These are phyloP conservation scores for Furcula furcula DNA, from an alignment of 2,888 invertebrate genomes.

Conservation along the genomic window DNA sequence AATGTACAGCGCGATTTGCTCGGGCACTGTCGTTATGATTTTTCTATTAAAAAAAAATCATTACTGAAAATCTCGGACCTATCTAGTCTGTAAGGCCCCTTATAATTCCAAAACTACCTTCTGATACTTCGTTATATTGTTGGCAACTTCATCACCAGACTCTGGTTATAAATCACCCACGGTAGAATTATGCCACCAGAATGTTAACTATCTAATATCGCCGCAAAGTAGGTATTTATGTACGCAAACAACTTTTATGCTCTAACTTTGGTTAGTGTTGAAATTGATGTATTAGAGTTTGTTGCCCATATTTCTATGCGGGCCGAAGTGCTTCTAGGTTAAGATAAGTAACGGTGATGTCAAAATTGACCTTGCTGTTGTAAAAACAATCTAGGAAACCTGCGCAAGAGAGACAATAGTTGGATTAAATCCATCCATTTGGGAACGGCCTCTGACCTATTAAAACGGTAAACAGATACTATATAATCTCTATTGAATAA, in stretches of 20 bases:
- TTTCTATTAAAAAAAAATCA: too few relatives aligned
- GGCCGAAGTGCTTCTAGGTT: too few relatives aligned
- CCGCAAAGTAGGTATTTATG: slow-evolving; percentile 4
- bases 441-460: too few relatives aligned
- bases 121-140: neutral
- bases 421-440: too few relatives aligned
- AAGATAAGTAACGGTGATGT: too few relatives aligned
- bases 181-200: neutral
- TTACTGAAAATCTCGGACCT: too few relatives aligned
- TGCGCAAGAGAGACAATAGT: too few relatives aligned
- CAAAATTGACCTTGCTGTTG: too few relatives aligned
- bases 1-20: too few relatives aligned
- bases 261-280: slow-evolving; percentile 6
- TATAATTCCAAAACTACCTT: neutral
- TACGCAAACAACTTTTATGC: slow-evolving; percentile 6
- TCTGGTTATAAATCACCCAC: neutral
- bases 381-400: too few relatives aligned
- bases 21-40: too few relatives aligned
- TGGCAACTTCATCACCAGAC: neutral
- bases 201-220: slow-evolving; percentile 5
- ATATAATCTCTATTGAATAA: too few relatives aligned
- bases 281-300: slow-evolving; percentile 4
- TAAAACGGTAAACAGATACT: slow-evolving; percentile 1
- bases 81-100: neutral
- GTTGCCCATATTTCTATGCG: neutral